Evolutionary conservation across 2,888 invertebrate genomes (phyloP), one percentile per base, ranked within the genome.

Genomic region (Lithophane semibrunnea): DNA sequence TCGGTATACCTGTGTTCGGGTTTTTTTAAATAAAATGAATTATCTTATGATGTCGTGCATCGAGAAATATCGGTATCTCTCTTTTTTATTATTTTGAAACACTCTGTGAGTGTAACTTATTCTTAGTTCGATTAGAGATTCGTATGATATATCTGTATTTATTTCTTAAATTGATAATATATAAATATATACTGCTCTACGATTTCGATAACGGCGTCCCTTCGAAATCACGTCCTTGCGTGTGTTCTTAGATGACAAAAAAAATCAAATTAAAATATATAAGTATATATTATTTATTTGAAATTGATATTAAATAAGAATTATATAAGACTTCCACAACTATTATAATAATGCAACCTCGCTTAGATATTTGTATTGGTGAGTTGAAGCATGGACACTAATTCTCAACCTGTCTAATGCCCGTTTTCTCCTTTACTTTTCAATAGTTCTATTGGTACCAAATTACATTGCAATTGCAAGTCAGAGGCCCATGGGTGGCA

Each of bases 21-120:
- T 24, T 16, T 8, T 8, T 3, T 24, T 24, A 24, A n/a, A 9
- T 16, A 16, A 21, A 42, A 18, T 10, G 1, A 49, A 74, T 21
- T 54, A 56, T 54, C 61, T 21, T 61, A 29, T 52, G 16, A 54
- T 69, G 12, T 16, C 10, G 13, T 44, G 10, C 16, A 21, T 44
- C 3, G 16, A 70, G 10, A 16, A 56, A 18, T 21, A 72, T 65
- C 4, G 37, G 58, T 13, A n/a, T 44, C n/a, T 42, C 8, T 61
- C 2, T 24, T 52, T 2, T 64, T 29, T 64, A 47, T 29, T 21
- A 54, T 13, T 56, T 49, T 24, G n/a, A 56, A 74, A 3, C 80
- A 49, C 80, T 80, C 80, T 79, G 78, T 79, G 79, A 79, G 79
- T 80, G 79, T 61, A 3, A 2, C 1, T 42, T 56, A 63, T 42